Percentiles rank a stretch among this genome's conserved stretches.
Conservation (phyloP, 2,113 vertebrate genomes). For the Loxodonta africana region DNA sequence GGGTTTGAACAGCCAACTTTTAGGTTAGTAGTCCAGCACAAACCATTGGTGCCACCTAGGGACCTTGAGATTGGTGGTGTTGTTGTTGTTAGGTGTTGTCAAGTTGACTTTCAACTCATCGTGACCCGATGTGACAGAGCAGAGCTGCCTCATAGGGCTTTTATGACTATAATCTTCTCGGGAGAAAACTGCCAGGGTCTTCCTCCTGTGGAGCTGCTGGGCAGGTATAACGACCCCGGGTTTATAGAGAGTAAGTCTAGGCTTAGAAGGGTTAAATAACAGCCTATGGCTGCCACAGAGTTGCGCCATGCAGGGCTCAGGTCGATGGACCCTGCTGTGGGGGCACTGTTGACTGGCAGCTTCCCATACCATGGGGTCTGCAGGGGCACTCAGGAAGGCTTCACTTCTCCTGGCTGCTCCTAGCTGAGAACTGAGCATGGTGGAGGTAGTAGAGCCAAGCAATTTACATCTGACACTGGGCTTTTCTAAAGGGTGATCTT, state of each 20-base stretch:
- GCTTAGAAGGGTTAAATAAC: neutral
- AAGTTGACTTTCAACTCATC: neutral
- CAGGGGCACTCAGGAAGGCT: neutral
- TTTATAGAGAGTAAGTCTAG: neutral
- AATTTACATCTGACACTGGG: neutral
- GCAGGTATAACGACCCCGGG: neutral
- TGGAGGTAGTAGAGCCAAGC: neutral
- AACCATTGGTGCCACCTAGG: neutral
- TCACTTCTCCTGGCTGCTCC: neutral
- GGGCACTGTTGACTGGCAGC: fast-evolving
- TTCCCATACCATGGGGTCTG: neutral
- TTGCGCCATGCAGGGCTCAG: neutral
- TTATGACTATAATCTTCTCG: neutral
- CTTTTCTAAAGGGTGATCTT: neutral
- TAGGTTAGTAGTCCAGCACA: neutral
- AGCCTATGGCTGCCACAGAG: neutral
- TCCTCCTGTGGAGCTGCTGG: neutral
- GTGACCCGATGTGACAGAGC: neutral
- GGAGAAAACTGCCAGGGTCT: neutral
- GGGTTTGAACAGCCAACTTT: neutral
- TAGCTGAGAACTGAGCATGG: no score
- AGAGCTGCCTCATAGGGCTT: neutral
- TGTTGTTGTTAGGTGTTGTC: neutral
- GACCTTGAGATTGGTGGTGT: neutral
- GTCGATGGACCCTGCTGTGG: neutral